phyloP scores from a whole-genome alignment of 2,113 vertebrate species.

The Alaudala cheleensis region DNA sequence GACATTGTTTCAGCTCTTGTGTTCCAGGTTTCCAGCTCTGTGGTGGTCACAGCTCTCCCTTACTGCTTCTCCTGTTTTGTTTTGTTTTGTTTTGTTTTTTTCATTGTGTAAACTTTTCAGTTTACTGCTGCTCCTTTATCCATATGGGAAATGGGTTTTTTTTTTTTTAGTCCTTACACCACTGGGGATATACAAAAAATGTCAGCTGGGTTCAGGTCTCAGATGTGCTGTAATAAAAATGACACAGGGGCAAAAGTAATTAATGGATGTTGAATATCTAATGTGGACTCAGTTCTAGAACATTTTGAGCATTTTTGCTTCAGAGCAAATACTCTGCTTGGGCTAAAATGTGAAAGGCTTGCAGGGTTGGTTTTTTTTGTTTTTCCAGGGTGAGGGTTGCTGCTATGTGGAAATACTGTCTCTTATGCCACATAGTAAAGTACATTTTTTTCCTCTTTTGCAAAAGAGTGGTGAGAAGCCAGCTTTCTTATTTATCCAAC shows the following conservation, averaged over 20 bases:
- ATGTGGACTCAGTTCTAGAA: not conserved
- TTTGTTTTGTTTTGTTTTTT: not conserved
- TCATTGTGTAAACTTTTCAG: not conserved
- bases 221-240: not conserved
- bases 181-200: not conserved
- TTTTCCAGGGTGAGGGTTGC: not conserved
- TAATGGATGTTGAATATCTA: not conserved
- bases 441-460: conserved; percentile 33
- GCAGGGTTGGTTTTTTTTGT: not conserved
- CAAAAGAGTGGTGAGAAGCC: conserved; percentile 28
- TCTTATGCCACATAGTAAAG: conserved; percentile 38
- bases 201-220: not conserved
- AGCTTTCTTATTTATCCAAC: conserved; percentile 28
- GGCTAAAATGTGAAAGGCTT: conserved; percentile 24
- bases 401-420: conserved; percentile 45
- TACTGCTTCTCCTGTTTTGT: not conserved
- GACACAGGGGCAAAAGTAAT: not conserved
- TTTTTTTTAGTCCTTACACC: not conserved
- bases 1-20: fast-evolving
- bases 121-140: not conserved
- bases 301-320: conserved; percentile 10
- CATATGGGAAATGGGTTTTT: not conserved
- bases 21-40: not conserved
- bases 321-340: not conserved
- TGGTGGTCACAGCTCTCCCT: not conserved